Evolutionary conservation across 2,797 vertebrate species (phyloP).

Genomic region (Falco berigora): DNA sequence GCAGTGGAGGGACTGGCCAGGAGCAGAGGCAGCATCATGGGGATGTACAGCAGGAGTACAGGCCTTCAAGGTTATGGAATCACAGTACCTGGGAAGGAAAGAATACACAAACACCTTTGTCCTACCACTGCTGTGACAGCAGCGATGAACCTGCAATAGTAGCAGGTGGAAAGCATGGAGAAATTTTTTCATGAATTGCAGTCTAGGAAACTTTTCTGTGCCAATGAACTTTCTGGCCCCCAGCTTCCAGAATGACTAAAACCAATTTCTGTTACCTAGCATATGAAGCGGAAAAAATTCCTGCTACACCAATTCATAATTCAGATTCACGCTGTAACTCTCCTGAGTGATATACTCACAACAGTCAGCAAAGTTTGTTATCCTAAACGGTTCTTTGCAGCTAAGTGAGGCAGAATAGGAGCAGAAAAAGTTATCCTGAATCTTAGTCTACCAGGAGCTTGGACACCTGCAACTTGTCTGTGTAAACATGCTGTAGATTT

Average conservation of each 20-base stretch:
- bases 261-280: not conserved
- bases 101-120: not conserved
- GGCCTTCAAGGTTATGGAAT: not conserved
- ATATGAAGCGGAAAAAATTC: not conserved
- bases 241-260: not conserved
- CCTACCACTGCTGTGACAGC: not conserved
- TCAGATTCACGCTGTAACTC: not conserved
- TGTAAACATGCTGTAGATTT: not conserved
- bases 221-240: not conserved
- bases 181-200: not conserved
- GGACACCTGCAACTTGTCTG: not conserved
- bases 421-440: not conserved
- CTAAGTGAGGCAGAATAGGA: not conserved
- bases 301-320: not conserved
- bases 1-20: not conserved
- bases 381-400: not conserved
- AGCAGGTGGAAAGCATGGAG: not conserved
- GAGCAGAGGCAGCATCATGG: not conserved
- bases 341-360: not conserved
- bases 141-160: not conserved
- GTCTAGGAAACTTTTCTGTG: not conserved
- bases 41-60: rapidly evolving
- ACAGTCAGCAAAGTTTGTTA: not conserved
- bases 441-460: not conserved
- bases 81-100: not conserved